Conservation (phyloP, 2,797 vertebrate genomes). For the Sphenopsis melanotis region DNA sequence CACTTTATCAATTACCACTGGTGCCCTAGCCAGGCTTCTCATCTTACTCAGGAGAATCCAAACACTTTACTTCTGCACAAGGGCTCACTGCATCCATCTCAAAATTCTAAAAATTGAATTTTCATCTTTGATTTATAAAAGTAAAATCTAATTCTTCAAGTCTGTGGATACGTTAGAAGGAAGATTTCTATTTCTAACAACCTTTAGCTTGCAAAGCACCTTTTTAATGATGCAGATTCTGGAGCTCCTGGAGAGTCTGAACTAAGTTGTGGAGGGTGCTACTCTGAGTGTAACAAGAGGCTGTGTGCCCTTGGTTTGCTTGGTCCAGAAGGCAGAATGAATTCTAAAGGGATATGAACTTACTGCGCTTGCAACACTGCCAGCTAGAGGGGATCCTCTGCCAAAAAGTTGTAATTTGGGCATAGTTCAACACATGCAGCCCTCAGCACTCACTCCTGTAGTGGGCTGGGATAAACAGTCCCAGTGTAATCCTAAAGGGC, state of each 20-base stretch:
- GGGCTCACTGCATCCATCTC: not conserved
- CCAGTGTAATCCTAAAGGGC: accelerated
- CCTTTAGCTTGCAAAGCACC: not conserved
- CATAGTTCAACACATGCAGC: not conserved
- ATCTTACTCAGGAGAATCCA: not conserved
- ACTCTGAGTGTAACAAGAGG: not conserved
- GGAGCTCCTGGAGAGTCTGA: not conserved
- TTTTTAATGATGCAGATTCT: not conserved
- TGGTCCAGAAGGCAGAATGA: not conserved
- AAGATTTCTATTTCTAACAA: not conserved
- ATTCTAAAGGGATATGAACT: not conserved
- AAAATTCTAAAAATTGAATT: not conserved
- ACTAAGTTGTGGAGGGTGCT: not conserved
- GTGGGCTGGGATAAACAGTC: not conserved
- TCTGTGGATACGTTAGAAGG: accelerated
- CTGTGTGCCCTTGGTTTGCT: not conserved
- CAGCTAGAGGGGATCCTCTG: not conserved
- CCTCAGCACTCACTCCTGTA: not conserved
- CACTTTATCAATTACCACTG: not conserved
- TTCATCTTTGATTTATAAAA: not conserved
- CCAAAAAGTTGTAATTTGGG: not conserved
- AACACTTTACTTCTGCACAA: not conserved
- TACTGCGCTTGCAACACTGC: not conserved
- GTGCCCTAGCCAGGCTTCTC: not conserved
- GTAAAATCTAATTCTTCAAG: not conserved